Evolutionary conservation across 2,797 vertebrate species (phyloP).

Genomic region (Darevskia mixta): DNA sequence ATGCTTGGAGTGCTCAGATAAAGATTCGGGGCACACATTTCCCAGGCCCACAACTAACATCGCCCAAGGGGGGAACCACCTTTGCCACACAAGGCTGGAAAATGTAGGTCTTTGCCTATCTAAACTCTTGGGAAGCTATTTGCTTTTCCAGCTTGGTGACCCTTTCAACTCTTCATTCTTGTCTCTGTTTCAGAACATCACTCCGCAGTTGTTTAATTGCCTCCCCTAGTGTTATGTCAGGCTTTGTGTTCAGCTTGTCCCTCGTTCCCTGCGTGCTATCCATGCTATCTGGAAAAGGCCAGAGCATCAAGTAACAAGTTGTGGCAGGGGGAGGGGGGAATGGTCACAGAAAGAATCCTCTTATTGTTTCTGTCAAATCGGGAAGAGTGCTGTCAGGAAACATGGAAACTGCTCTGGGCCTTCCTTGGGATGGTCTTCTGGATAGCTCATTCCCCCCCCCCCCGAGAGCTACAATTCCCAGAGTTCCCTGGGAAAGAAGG

Average conservation of each 20-base stretch:
- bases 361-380: neutral
- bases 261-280: neutral
- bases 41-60: no score
- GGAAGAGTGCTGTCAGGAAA: neutral
- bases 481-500: no score
- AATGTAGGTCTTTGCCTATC: neutral
- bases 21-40: no score
- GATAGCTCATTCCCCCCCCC: no score
- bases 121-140: neutral
- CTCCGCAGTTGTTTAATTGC: neutral
- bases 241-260: neutral
- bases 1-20: no score
- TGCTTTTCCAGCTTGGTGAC: neutral
- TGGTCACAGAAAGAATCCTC: no score
- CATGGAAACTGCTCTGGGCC: neutral
- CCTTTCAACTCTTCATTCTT: neutral
- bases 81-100: neutral
- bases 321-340: no score
- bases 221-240: neutral
- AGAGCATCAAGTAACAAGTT: neutral
- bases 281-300: neutral
- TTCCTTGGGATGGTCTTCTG: neutral
- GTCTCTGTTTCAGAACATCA: neutral
- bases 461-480: no score
- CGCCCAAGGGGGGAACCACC: no score